phyloP scores from a whole-genome alignment of 2,888 invertebrate genomes.

The Mythimna loreyi region DNA sequence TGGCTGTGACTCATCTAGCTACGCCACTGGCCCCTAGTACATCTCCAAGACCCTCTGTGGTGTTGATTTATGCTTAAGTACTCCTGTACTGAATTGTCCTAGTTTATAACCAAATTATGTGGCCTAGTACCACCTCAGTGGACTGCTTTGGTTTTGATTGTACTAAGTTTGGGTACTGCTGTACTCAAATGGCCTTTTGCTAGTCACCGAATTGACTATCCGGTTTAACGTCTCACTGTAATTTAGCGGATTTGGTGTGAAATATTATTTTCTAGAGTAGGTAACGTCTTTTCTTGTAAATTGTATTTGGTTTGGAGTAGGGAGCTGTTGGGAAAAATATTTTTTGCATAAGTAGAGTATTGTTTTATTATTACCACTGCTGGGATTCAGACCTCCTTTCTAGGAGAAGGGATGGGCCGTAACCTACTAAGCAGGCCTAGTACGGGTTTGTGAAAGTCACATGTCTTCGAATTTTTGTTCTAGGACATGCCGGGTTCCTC shows the following conservation, averaged over 20 bases:
- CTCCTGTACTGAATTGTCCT: constrained; percentile 19
- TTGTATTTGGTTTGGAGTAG: too few relatives aligned
- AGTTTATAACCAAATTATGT: constrained; percentile 18
- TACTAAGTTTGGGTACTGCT: background rate
- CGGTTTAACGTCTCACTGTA: background rate
- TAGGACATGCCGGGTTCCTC: too few relatives aligned
- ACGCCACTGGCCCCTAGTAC: background rate
- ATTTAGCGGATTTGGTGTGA: background rate
- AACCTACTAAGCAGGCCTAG: too few relatives aligned
- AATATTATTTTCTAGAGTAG: background rate
- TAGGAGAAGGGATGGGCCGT: too few relatives aligned
- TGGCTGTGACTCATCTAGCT: too few relatives aligned
- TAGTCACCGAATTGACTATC: background rate
- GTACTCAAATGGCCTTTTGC: background rate
- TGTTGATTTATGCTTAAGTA: constrained; percentile 14
- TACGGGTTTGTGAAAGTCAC: too few relatives aligned
- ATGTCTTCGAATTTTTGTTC: too few relatives aligned
- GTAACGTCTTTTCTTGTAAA: background rate
- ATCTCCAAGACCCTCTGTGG: constrained; percentile 3
- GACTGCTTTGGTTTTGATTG: background rate
- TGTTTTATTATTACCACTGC: too few relatives aligned
- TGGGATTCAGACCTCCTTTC: too few relatives aligned
- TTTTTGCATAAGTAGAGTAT: background rate
- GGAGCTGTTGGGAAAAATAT: background rate
- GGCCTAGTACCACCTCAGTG: background rate